A percentile compares a stretch with the other conserved stretches of the same genome.
Evolutionary conservation across 1,140 invertebrate genomes (phyloP).

Genomic region (Orchesella cincta): DNA sequence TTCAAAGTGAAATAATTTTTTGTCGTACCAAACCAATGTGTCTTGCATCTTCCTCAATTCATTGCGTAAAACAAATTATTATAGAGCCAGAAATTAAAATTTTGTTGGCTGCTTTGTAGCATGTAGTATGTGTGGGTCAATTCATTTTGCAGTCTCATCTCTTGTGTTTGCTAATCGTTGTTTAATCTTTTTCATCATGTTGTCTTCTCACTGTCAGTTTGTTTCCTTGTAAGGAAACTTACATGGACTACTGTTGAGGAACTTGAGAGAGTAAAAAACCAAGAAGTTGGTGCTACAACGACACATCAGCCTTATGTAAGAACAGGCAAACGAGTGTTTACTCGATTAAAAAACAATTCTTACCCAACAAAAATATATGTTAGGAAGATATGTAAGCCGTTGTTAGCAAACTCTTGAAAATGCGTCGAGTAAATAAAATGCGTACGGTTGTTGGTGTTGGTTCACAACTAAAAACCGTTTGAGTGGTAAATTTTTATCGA

Average conservation of each 20-base stretch:
- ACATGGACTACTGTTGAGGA: not conserved
- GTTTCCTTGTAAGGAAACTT: not conserved
- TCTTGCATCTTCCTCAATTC: too few relatives aligned
- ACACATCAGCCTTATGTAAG: not conserved
- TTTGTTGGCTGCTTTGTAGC: too few relatives aligned
- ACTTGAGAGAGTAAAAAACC: not conserved
- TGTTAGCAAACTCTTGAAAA: too few relatives aligned
- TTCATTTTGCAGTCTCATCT: not conserved
- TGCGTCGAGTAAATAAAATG: too few relatives aligned
- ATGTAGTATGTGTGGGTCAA: too few relatives aligned
- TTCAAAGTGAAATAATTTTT: too few relatives aligned
- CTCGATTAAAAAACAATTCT: not conserved
- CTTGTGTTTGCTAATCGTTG: not conserved
- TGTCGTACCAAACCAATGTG: too few relatives aligned
- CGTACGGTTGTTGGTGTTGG: too few relatives aligned
- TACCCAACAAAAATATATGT: not conserved
- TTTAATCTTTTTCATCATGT: not conserved
- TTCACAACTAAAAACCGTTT: too few relatives aligned
- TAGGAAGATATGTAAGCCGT: too few relatives aligned
- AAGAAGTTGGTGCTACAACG: not conserved
- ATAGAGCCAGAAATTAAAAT: not conserved
- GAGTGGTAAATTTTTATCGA: too few relatives aligned
- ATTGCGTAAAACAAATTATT: too few relatives aligned
- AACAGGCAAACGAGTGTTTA: not conserved
- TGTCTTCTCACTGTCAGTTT: not conserved